Evolutionary conservation across 2,888 invertebrate species (phyloP).

Genomic region (Rotaria sp.): DNA sequence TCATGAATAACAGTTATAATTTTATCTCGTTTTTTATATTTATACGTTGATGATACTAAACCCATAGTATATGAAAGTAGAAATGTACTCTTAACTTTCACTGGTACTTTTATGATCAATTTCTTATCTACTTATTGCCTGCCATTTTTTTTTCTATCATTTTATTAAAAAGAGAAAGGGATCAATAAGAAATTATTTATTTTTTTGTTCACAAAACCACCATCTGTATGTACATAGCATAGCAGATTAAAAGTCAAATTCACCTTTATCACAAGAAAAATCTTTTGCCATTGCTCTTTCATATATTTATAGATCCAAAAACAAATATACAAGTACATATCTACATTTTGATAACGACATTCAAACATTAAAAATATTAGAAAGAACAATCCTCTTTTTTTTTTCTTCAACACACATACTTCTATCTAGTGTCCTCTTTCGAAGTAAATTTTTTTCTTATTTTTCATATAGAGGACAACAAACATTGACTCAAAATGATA

Average conservation of each 20-base stretch:
- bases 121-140: background rate
- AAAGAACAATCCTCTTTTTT: too few species aligned
- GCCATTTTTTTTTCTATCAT: background rate
- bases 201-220: too few species aligned
- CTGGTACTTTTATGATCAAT: too few species aligned
- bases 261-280: background rate
- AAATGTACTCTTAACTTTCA: too few species aligned
- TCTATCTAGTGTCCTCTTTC: background rate
- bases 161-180: background rate
- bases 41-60: background rate
- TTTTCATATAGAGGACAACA: too few species aligned
- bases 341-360: background rate
- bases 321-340: background rate
- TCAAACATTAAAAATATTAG: background rate
- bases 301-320: background rate
- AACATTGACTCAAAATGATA: background rate
- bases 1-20: background rate
- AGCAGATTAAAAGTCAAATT: background rate
- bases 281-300: too few species aligned
- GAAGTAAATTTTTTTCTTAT: too few species aligned
- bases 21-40: background rate
- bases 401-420: too few species aligned
- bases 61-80: background rate
- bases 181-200: background rate
- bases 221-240: background rate